Base-by-base conservation (phyloP, 2,888 invertebrate genomes). In the Platypus cylindrus region DNA sequence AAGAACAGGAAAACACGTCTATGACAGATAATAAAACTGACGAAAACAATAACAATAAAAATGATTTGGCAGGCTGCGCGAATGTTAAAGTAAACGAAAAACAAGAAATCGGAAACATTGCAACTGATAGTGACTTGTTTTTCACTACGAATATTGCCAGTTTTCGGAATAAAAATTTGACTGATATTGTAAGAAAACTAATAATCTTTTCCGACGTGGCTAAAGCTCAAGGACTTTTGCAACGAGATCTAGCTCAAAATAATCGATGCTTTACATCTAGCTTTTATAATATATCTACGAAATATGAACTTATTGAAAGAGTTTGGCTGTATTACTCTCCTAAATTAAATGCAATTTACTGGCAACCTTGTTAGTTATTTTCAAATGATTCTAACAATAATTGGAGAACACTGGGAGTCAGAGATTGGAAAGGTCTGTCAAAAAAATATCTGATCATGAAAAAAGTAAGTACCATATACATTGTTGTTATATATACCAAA, bases 341-440 rank as follows among this genome's bases (percentile, higher is more conserved):
- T 27, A 36, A 41, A 32, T 34, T 48, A 18, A 43, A 45, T 34
- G 42, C 36, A 37, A 44, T 37, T 27, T 47, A 47, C 23, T 47
- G 44, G 32, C 35, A 46, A 38, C 39, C 45, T 23, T 45, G 47
- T 37, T 44, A 44, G 43, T 30, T 42, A 12, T 37, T 41, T 17
- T 7, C 22, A n/a, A 24, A 24, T 22, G 8, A 25, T 16, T n/a
- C n/a, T n/a, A 29, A 34, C 15, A 40, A 18, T 30, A 15, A 30
- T 26, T 38, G 36, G 27, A 22, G 24, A 28, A 37, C 30, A n/a
- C n/a, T n/a, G 18, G 44, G 44, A 18, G 22, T 41, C 28, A 32
- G 41, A 26, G 39, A 44, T 35, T 47, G 47, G 45, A 48, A 41
- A 31, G 34, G 41, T 40, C 35, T 47, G 30, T 43, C 46, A 34